These are phyloP conservation scores for Tribolium castaneum DNA, from an alignment of 1,140 invertebrate species.

Conservation along the genomic window DNA sequence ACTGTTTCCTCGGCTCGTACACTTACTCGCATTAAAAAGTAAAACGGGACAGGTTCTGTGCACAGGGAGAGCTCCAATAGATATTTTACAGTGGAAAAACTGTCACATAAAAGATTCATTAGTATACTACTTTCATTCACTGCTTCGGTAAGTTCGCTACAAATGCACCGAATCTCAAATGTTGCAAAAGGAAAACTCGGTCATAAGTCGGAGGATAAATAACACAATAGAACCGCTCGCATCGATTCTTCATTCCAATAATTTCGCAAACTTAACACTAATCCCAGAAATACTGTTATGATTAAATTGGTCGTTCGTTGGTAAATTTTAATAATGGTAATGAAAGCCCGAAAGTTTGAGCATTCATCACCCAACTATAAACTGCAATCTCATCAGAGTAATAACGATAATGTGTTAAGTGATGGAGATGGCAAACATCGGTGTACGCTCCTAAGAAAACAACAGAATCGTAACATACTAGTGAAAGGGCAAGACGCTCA, in stretches of 20 bases:
- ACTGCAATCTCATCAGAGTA: conserved; percentile 35
- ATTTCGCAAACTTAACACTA: background rate
- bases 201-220: conserved; percentile 14
- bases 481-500: conserved; percentile 27
- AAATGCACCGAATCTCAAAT: conserved; percentile 25
- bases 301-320: conserved; percentile 22
- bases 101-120: conserved; percentile 28
- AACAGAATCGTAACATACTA: conserved; percentile 9
- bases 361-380: conserved; percentile 32
- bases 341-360: conserved; percentile 25
- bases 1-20: conserved; percentile 11
- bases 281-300: conserved; percentile 17
- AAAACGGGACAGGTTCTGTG: conserved; percentile 7
- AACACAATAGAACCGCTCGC: conserved; percentile 6
- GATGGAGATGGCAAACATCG: conserved; percentile 29
- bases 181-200: conserved; percentile 10
- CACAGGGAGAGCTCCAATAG: background rate
- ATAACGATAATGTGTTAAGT: conserved; percentile 34
- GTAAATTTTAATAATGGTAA: conserved; percentile 33
- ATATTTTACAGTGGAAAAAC: conserved; percentile 26
- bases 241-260: conserved; percentile 7
- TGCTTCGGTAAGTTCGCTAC: conserved; percentile 14
- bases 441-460: conserved; percentile 17
- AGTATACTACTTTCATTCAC: too few relatives aligned
- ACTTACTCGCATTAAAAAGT: conserved; percentile 18